Base-by-base conservation (phyloP, 2,113 vertebrate genomes). In the Macquaria australasica region DNA sequence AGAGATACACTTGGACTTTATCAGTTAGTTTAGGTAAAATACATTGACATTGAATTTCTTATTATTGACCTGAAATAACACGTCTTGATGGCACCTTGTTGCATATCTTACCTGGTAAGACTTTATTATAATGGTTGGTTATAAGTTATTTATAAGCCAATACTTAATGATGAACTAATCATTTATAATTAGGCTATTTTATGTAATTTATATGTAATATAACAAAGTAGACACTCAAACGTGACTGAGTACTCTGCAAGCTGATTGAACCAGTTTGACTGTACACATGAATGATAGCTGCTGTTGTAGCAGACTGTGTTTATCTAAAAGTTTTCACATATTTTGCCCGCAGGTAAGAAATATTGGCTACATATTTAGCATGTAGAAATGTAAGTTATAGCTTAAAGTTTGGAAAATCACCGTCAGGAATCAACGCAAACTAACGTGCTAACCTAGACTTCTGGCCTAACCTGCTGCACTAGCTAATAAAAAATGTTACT, bases 141-240 rank as follows among this genome's bases (percentile, higher is more conserved):
- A n/a, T 25, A 53, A 56, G 69, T 50, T 67, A 83, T 83, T 69
- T 74, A 70, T 69, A 7, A 71, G 34, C 58, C 60, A 74, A 50
- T 34, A n/a, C 11, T 70, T 77, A n/a, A n/a, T 51, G 1, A 77
- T 4, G 7, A 70, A 55, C 6, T 11, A 37, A 53, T 48, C 2
- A 34, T 59, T 64, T 5, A 34, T 70, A 9, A 31, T 31, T 31
- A 31, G 28, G 28, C 28, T 31, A 31, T 31, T 39, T 21, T 10
- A 39, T 39, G 14, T 48, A 16, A 43, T 58, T 11, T 28, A 12
- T 20, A 34, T 37, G 1, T 60, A 48, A 56, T 56, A 62, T 31
- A 1, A 20, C 39, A 66, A 37, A 23, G 31, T 7, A 37, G 39
- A 56, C 45, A 15, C 55, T 56, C 23, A n/a, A 56, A 56, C 25